phyloP scores from a whole-genome alignment of 2,888 invertebrate species.

The Amiota communis region DNA sequence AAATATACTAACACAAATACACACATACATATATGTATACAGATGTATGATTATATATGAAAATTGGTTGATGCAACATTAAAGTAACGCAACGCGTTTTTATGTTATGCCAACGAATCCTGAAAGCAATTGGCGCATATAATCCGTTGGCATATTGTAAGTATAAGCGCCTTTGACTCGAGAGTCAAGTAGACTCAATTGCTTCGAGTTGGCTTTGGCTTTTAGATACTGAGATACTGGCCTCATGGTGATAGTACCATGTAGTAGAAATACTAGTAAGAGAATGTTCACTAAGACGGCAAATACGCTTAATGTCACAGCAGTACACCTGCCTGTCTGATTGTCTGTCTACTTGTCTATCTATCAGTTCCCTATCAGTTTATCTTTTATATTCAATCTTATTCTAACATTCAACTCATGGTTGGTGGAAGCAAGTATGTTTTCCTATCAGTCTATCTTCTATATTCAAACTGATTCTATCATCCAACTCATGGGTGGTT shows the following conservation, averaged over 20 bases:
- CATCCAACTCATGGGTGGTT: constrained; percentile 32
- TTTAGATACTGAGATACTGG: not conserved
- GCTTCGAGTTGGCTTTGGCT: not conserved
- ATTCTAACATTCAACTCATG: not conserved
- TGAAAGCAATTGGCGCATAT: constrained; percentile 19
- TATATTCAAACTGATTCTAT: constrained; percentile 52
- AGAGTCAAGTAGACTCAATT: not conserved
- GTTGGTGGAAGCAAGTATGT: not conserved
- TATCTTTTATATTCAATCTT: too few relatives aligned
- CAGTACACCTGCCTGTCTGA: constrained; percentile 44
- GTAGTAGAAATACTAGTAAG: not conserved
- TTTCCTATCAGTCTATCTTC: not conserved
- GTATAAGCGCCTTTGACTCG: not conserved
- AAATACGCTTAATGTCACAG: constrained; percentile 56
- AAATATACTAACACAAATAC: not conserved
- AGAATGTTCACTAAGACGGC: constrained; percentile 39
- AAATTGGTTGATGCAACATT: not conserved
- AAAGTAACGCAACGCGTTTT: not conserved
- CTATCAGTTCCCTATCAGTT: too few relatives aligned
- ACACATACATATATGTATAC: not conserved
- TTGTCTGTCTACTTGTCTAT: too few relatives aligned
- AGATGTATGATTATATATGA: not conserved
- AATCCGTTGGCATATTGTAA: constrained; percentile 6
- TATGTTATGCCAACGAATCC: constrained; percentile 1
- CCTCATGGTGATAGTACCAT: not conserved